These are phyloP conservation scores for Cheirogaleus major DNA, from an alignment of 2,797 vertebrate species.

Conservation along the genomic window DNA sequence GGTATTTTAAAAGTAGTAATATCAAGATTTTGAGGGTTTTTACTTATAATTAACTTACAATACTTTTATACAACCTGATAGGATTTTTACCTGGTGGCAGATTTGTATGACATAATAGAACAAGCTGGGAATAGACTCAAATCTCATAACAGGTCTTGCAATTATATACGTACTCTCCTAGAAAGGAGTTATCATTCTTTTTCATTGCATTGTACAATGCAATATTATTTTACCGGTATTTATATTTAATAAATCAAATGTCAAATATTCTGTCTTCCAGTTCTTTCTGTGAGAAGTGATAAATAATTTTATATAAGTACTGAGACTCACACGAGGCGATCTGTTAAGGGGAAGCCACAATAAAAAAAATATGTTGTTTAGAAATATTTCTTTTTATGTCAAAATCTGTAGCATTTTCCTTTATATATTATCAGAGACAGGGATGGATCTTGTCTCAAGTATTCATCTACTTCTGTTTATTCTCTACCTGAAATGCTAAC, in stretches of 20 bases:
- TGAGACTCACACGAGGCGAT: background rate
- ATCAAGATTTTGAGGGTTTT: constrained; percentile 53
- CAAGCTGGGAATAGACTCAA: constrained; percentile 20
- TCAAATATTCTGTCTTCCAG: background rate
- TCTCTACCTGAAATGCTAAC: constrained; percentile 12
- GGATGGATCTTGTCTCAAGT: background rate
- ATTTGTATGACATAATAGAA: constrained; percentile 27
- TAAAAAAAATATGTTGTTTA: background rate
- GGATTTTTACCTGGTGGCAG: constrained; percentile 56
- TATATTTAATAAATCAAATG: constrained; percentile 54
- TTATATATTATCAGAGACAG: constrained; percentile 3
- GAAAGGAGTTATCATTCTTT: constrained; percentile 42
- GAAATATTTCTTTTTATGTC: background rate
- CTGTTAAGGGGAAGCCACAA: background rate
- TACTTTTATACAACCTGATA: constrained; percentile 44
- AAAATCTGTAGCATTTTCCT: background rate
- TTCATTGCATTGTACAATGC: background rate
- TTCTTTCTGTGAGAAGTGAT: background rate
- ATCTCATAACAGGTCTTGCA: constrained; percentile 52
- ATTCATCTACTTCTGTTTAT: background rate
- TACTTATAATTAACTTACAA: constrained; percentile 58
- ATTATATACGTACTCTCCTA: constrained; percentile 46
- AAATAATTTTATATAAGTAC: constrained; percentile 25
- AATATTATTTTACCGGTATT: constrained; percentile 41
- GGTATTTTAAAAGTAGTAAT: constrained; percentile 52